Percentiles rank a stretch among this genome's conserved stretches.
Conservation (phyloP, 2,888 invertebrate genomes). For the Ctenicera cuprea region DNA sequence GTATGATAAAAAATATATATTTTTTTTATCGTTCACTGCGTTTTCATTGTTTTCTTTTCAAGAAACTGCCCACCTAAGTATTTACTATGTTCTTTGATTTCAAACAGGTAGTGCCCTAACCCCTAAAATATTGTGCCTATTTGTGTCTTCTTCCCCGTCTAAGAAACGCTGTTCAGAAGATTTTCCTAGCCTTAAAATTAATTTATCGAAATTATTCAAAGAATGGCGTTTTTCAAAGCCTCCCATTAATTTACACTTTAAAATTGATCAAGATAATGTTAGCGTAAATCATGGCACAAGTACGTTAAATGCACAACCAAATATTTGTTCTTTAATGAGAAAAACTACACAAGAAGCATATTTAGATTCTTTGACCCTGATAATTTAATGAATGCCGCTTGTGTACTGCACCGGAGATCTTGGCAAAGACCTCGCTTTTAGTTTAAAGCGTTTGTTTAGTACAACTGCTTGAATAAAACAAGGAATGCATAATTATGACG, state of each 20-base stretch:
- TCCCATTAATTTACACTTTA: neutral
- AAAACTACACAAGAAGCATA: conserved; percentile 16
- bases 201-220: too few species aligned
- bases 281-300: neutral
- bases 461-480: conserved; percentile 37
- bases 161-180: too few species aligned
- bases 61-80: too few species aligned
- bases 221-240: neutral
- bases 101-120: too few species aligned
- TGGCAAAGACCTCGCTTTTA: conserved; percentile 37
- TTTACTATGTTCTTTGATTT: too few species aligned
- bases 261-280: neutral
- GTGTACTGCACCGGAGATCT: conserved; percentile 30
- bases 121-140: too few species aligned
- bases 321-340: conserved; percentile 28
- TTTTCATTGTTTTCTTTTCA: too few species aligned
- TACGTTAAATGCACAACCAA: neutral
- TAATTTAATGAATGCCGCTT: conserved; percentile 37
- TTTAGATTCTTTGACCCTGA: conserved; percentile 23
- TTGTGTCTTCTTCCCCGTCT: too few species aligned
- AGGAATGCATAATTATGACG: conserved; percentile 43
- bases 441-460: conserved; percentile 40
- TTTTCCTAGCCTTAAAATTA: too few species aligned
- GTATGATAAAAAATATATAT: too few species aligned
- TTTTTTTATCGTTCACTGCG: too few species aligned